phyloP scores from a whole-genome alignment of 1,140 invertebrate species.

The Melipona quadrifasciata region DNA sequence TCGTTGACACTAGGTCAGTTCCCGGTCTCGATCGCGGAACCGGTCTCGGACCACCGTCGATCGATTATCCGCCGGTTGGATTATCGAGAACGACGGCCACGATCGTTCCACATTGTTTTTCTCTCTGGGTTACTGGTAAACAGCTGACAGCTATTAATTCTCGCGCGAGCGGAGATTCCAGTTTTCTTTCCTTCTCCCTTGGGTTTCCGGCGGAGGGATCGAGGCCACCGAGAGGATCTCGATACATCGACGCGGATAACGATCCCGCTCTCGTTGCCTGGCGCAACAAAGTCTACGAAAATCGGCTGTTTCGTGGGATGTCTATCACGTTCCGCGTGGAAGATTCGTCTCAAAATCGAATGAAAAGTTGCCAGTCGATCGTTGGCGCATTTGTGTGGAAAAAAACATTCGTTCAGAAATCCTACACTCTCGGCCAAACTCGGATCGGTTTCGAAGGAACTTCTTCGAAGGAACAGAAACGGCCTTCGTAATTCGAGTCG shows the following conservation, averaged over 20 bases:
- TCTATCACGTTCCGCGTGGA: neutral
- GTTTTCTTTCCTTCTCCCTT: constrained; percentile 3
- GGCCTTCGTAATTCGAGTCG: too few species aligned
- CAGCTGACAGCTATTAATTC: constrained; percentile 35
- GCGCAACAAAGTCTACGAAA: neutral
- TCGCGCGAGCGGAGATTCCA: constrained; percentile 15
- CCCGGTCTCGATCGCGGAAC: neutral
- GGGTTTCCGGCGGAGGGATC: constrained; percentile 14
- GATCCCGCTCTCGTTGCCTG: constrained; percentile 1
- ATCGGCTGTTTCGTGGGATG: neutral
- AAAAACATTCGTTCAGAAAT: too few species aligned
- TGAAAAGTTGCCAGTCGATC: neutral
- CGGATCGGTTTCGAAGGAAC: too few species aligned
- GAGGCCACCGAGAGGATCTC: neutral
- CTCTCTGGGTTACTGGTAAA: neutral
- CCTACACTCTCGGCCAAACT: too few species aligned
- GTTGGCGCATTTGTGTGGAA: neutral
- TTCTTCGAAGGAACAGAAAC: too few species aligned
- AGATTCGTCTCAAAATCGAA: neutral
- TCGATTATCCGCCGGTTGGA: constrained; percentile 7
- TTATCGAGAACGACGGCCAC: constrained; percentile 1
- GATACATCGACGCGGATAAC: constrained; percentile 9
- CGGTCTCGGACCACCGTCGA: constrained; percentile 12
- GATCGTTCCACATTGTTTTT: constrained; percentile 37
- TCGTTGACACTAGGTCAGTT: constrained; percentile 8